Evolutionary conservation across 2,113 vertebrate genomes (phyloP), one percentile per base, ranked within the genome.

Genomic region (Lonchura striata): DNA sequence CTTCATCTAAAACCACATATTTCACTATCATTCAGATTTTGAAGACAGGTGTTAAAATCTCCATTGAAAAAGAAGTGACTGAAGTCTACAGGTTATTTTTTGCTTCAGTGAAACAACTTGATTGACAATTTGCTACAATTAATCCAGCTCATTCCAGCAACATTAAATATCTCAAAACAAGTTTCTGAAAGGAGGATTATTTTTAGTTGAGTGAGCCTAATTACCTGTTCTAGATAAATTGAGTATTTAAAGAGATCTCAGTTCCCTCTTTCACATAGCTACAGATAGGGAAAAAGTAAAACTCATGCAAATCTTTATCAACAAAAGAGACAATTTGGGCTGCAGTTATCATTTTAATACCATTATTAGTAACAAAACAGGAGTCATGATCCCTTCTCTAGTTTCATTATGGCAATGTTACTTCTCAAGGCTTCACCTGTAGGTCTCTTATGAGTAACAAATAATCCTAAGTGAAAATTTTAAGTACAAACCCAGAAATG

Each of bases 81-180:
- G 64, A 92, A 85, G 20, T 24, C 68, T 82, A 13, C 16, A 66
- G 33, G 76, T 77, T 83, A 86, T 93, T 95, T 96, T 96, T 91
- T 91, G 60, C 46, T 80, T 53, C 74, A 76, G 41, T 82, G 65
- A 72, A 82, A 68, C 76, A 88, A 64, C 24, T 21, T 90, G 85
- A 92, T 82, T 87, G 86, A 92, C 74, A 95, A 39, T 47, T 92
- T 80, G 57, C 78, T 95, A 49, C 65, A 85, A 90, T 90, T 92
- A 95, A 84, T 75, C 74, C 74, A 68, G 35, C n/a, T 86, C 77
- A 60, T 87, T 90, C 28, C 74, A 76, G 75, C 39, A 93, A 69
- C 2, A 0, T 76, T 76, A 91, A 88, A 65, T 61, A 33, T 28
- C 71, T 90, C 79, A 77, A 95, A 96, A 95, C 85, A 82, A 86